Percentiles rank a stretch among this genome's conserved stretches.
Evolutionary conservation across 2,888 invertebrate genomes (phyloP).

Genomic region (Cryptosula pallasiana): DNA sequence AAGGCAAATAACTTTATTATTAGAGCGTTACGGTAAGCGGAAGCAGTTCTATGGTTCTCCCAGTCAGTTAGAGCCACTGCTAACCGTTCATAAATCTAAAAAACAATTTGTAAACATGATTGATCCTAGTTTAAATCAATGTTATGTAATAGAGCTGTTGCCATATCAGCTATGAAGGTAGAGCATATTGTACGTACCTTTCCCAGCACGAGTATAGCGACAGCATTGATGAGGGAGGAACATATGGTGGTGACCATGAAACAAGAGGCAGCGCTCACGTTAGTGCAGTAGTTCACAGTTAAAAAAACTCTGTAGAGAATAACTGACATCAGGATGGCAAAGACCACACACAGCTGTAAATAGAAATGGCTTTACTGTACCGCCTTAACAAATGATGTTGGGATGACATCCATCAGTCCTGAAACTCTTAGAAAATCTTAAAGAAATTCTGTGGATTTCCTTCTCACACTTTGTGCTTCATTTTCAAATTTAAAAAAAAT

Average conservation of each 20-base stretch:
- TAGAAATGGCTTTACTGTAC: no score
- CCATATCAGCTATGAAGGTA: not conserved
- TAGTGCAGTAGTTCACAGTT: slow-evolving; percentile 43
- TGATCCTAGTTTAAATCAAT: not conserved
- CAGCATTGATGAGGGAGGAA: slow-evolving; percentile 53
- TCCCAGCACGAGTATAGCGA: slow-evolving; percentile 54
- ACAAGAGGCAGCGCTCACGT: slow-evolving; percentile 32
- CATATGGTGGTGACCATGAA: slow-evolving; percentile 49
- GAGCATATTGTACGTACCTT: slow-evolving; percentile 36
- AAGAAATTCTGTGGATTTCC: no score
- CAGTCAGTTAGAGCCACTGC: slow-evolving; percentile 53
- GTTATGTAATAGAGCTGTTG: no score
- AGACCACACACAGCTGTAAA: slow-evolving; percentile 45
- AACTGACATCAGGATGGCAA: slow-evolving; percentile 46
- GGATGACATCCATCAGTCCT: no score
- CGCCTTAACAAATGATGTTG: no score
- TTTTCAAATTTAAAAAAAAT: no score
- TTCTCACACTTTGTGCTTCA: no score
- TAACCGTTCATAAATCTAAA: slow-evolving; percentile 44
- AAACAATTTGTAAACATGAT: slow-evolving; percentile 26
- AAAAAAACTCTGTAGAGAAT: slow-evolving; percentile 52
- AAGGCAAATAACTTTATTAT: slow-evolving; percentile 57
- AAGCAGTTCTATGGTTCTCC: slow-evolving; percentile 57
- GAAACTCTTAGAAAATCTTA: no score
- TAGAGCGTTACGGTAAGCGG: slow-evolving; percentile 53